Evolutionary conservation across 2,888 invertebrate genomes (phyloP), one percentile per base, ranked within the genome.

Genomic region (Hydroisotoma schaefferi): DNA sequence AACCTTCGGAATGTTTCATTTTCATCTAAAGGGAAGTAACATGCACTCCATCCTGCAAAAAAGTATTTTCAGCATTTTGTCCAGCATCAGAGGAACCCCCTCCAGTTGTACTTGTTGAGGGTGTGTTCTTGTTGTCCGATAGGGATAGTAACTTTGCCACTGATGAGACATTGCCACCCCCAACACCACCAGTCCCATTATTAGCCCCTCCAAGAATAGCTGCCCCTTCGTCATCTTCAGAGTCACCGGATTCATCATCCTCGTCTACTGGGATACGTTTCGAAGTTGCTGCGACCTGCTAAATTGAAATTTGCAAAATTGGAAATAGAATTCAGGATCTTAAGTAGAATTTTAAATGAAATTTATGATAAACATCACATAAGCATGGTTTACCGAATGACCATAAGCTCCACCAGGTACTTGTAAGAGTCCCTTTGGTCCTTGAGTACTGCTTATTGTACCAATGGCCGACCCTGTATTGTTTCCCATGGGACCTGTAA

Each of bases 41-140:
- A 57, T 71, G 71, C 38, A 71, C 68, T 25, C 71, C 71, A 49
- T 71, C 71, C 51, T 70, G 68, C 8, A 71, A 62, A 28, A 66
- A 61, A 6, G 71, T 71, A 54, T 69, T 67, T n/a, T n/a, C 59
- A 6, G 71, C 70, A 33, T 57, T 62, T 52, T 67, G 67, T 18
- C 65, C 60, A 22, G 55, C 54, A 55, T 63, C 68, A 22, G 63
- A 59, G 22, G 27, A 46, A 22, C 47, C 12, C n/a, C 54, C 59
- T 2, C 29, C 18, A 12, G 57, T 20, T 18, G 38, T 33, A 27
- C 37, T 33, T 22, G 44, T 43, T 2, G 20, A 20, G 8, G 54
- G 40, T 3, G 38, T 25, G n/a, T 26, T 27, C 2, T 23, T 10
- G 22, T 29, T 46, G 22, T 22, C 5, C 5, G 40, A 40, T 4